Base-by-base conservation (phyloP, 2,113 vertebrate species). In the Larimichthys crocea region DNA sequence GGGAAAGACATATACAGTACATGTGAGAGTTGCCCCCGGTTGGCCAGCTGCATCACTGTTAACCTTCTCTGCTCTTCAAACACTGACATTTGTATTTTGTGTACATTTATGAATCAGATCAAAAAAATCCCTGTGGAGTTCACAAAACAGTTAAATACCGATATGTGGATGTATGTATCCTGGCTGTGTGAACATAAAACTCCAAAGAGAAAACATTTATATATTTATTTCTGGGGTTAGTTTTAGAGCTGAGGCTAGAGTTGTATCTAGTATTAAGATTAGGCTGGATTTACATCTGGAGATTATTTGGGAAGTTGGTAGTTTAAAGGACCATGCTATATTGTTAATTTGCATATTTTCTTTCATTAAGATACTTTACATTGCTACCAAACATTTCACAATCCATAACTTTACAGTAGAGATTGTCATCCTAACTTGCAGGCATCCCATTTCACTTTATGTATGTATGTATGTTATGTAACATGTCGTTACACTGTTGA, bases 11-110 rank as follows among this genome's bases (percentile, higher is more conserved):
- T n/a, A 40, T 40, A 26, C 59, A 40, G 35, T 40, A 9, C 35
- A 77, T 59, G 68, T 61, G 74, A 70, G 63, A 80, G 67, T 42
- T 49, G 76, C 70, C 44, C 31, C 14, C 7, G 11, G 69, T 64
- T 55, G 70, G 3, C 63, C 67, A 74, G 63, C 63, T 68, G 73
- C 69, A 77, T 17, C 49, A 16, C 16, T 60, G 24, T 29, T 65
- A 57, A 46, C 19, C 61, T 48, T 57, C 5, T 75, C 71, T 75
- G 10, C 65, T 64, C 72, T 53, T 70, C 17, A 63, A 69, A 74
- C 20, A 14, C 15, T 62, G 53, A 82, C 1, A 3, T 85, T 59
- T 57, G 46, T 44, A 17, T 35, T 44, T 17, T 42, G 24, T 67
- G 4, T 15, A 40, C 7, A 1, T 40, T 8, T 78, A 19, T 56